Conservation (phyloP, 1,140 invertebrate species). For the Dendrolimus punctatus region DNA sequence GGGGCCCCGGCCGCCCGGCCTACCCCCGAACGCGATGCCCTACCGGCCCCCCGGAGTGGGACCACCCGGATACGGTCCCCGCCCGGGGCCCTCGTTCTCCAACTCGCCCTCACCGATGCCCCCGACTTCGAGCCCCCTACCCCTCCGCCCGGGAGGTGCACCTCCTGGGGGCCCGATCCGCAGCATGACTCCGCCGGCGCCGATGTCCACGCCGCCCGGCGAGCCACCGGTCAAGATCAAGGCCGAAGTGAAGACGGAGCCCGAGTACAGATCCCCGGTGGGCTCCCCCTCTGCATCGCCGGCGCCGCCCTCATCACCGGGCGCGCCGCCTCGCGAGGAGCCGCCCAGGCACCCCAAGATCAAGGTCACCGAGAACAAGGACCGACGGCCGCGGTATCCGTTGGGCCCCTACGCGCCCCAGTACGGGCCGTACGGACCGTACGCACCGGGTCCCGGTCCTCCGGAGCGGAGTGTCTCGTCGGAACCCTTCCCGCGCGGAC, state of each 20-base stretch:
- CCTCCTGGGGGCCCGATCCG: conserved; percentile 4
- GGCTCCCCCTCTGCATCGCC: conserved; percentile 29
- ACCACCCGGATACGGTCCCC: conserved; percentile 14
- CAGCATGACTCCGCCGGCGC: conserved; percentile 9
- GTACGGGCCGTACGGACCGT: conserved; percentile 60
- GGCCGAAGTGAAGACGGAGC: conserved; percentile 53
- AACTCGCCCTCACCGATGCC: conserved; percentile 1
- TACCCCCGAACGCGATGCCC: conserved; percentile 11
- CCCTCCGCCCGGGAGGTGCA: conserved; percentile 5
- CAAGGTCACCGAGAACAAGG: conserved; percentile 59
- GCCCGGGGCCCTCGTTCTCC: conserved; percentile 5
- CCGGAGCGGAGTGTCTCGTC: conserved; percentile 2
- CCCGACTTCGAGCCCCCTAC: conserved; percentile 7
- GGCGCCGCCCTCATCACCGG: conserved; percentile 28
- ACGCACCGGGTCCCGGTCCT: conserved; percentile 31
- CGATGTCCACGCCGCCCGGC: conserved; percentile 7
- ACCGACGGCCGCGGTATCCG: conserved; percentile 46
- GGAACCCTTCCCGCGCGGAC: neutral
- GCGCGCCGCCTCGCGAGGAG: conserved; percentile 13
- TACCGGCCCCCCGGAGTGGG: conserved; percentile 7
- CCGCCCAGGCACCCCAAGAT: conserved; percentile 49
- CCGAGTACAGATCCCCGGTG: conserved; percentile 42
- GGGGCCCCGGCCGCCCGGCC: conserved; percentile 4
- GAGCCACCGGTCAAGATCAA: conserved; percentile 45
- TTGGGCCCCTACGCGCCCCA: conserved; percentile 64